A percentile compares a stretch with the other conserved stretches of the same genome.
These are phyloP conservation scores for Sebastes vulpes DNA, from an alignment of 2,797 vertebrate genomes.

Conservation along the genomic window DNA sequence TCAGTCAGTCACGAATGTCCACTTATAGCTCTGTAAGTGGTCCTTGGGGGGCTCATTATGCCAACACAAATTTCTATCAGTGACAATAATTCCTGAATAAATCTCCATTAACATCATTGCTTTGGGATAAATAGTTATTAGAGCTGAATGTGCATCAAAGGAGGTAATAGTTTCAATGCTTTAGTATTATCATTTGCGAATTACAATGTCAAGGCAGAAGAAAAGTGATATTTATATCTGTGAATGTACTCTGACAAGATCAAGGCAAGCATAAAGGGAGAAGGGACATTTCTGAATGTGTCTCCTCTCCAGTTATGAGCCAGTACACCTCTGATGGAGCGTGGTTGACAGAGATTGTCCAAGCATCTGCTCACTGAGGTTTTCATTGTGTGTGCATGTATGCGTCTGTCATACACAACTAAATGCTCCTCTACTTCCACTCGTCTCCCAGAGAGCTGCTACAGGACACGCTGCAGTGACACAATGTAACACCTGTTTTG, in stretches of 20 bases:
- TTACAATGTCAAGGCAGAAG: constrained; percentile 3
- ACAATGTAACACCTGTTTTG: constrained; percentile 34
- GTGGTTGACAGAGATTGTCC: constrained; percentile 31
- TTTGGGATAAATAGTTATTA: constrained; percentile 43
- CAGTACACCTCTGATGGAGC: constrained; percentile 31
- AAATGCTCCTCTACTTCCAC: constrained; percentile 21
- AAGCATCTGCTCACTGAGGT: constrained; percentile 33
- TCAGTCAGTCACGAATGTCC: constrained; percentile 63
- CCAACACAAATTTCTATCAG: constrained; percentile 63
- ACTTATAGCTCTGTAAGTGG: constrained; percentile 51
- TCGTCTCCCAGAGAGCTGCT: constrained; percentile 1
- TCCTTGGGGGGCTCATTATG: constrained; percentile 63
- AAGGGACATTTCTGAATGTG: constrained; percentile 14
- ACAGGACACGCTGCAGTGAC: background rate
- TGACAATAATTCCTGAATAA: constrained; percentile 60
- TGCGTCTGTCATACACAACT: constrained; percentile 12
- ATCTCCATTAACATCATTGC: constrained; percentile 60
- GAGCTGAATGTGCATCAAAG: constrained; percentile 40
- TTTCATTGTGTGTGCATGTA: constrained; percentile 8
- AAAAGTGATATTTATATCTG: constrained; percentile 17
- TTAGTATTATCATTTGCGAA: constrained; percentile 30
- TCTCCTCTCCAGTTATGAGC: constrained; percentile 24
- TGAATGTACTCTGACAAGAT: constrained; percentile 20
- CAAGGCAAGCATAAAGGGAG: constrained; percentile 11
- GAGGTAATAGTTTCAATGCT: constrained; percentile 12